Base-by-base conservation (phyloP, 2,797 vertebrate species). In the Dendrocincla tyrannina region DNA sequence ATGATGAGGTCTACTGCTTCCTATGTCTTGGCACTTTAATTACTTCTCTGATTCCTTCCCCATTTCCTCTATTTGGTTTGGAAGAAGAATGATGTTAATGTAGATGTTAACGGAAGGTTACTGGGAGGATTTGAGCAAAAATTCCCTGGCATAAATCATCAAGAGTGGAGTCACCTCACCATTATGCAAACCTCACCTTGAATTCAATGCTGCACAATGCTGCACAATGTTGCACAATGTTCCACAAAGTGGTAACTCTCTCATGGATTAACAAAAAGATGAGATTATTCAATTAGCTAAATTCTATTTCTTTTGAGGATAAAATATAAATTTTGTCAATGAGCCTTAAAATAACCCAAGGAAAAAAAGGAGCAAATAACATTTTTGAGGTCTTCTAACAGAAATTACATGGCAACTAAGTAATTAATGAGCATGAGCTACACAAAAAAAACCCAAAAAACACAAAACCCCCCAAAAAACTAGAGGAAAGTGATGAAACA, bases 11-110 rank as follows among this genome's bases (percentile, higher is more conserved):
- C 83, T 96, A 69, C 81, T 59, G 83, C 84, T 96, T 93, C 86
- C 63, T 82, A 37, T 78, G 30, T 85, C 93, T 93, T 96, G 76
- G 87, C 69, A 42, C 94, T 96, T 97, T 97, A 97, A 97, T 97
- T 96, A 96, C 87, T 95, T 83, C 73, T 93, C 76, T 5, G 13
- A 20, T 92, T 93, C 93, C 32, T 55, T 28, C 52, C 15, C 33
- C 20, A 67, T n/a, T 78, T 94, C 53, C 64, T 67, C 25, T 74
- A 7, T 92, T 96, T 79, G 47, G 37, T 76, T 81, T 59, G 41
- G 72, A 73, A 52, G 68, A 89, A 63, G 70, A 91, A 78, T 64
- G 8, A 52, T 53, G 18, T 49, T 49, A 49, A 49, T 68, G 76
- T 88, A 85, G 68, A 91, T 16, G 33, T 91, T 93, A 89, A 86